Percentiles rank a stretch among this genome's conserved stretches.
Conservation (phyloP, 2,797 vertebrate species). For the Sebastes iracundus region DNA sequence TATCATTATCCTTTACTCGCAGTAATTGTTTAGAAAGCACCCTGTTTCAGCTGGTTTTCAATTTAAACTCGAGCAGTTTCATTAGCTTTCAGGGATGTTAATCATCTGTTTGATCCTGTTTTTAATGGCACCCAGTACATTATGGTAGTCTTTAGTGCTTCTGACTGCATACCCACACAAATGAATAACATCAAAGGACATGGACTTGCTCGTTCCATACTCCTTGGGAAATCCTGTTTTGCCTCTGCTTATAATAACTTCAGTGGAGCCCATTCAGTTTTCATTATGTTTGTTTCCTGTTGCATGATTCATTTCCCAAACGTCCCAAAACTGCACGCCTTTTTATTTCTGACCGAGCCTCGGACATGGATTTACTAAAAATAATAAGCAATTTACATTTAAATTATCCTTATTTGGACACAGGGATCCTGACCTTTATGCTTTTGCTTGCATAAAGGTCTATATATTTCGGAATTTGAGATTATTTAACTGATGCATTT, state of each 20-base stretch:
- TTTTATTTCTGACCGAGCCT: not conserved
- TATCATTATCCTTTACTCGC: not conserved
- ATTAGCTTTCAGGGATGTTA: constrained; percentile 13
- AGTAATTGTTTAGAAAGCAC: not conserved
- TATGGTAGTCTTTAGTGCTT: constrained; percentile 1
- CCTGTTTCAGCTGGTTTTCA: constrained; percentile 5
- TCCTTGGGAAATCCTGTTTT: constrained; percentile 30
- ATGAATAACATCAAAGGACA: constrained; percentile 31
- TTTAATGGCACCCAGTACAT: constrained; percentile 26
- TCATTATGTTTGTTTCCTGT: constrained; percentile 44
- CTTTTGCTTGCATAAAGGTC: not conserved
- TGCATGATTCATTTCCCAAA: constrained; percentile 36
- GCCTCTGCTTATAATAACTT: constrained; percentile 16
- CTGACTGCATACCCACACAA: constrained; percentile 15
- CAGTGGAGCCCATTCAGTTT: constrained; percentile 38
- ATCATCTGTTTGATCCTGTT: constrained; percentile 39
- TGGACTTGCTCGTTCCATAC: constrained; percentile 26
- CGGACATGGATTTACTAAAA: not conserved
- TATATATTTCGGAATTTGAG: accelerated
- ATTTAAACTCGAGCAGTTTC: constrained; percentile 2
- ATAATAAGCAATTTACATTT: not conserved
- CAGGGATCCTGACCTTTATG: not conserved
- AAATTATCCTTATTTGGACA: not conserved
- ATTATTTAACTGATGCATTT: not conserved
- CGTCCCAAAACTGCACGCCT: constrained; percentile 7